Percentiles rank a stretch among this genome's conserved stretches.
Evolutionary conservation across 2,113 vertebrate genomes (phyloP).

Genomic region (Poecilia latipinna): DNA sequence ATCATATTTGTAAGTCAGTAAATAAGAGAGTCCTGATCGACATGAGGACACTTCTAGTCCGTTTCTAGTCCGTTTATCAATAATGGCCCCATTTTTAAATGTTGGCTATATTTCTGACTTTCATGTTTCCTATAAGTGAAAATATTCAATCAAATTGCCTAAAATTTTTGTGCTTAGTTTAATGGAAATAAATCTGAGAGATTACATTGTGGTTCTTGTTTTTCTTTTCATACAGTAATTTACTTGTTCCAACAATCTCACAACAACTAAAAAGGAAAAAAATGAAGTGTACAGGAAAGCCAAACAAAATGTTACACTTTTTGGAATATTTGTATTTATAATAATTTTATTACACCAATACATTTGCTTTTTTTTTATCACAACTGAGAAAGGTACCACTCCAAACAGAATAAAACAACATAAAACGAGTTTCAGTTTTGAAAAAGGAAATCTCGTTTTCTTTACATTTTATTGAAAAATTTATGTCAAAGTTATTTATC

Average conservation of each 20-base stretch:
- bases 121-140: background rate
- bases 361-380: background rate
- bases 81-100: background rate
- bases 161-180: background rate
- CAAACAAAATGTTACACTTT: too few species aligned
- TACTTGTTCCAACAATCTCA: background rate
- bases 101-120: background rate
- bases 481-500: background rate
- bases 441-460: too few species aligned
- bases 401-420: background rate
- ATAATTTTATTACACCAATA: too few species aligned
- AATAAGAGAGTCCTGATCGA: background rate
- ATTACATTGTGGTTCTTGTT: background rate
- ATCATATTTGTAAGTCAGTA: background rate
- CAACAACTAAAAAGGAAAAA: too few species aligned
- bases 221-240: background rate
- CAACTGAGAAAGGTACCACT: background rate
- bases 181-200: background rate
- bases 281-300: too few species aligned
- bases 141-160: background rate
- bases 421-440: background rate
- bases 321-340: too few species aligned
- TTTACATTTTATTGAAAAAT: background rate
- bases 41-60: background rate
- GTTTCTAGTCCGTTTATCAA: background rate